Conservation (phyloP, 2,113 vertebrate species). For the Micromys minutus region DNA sequence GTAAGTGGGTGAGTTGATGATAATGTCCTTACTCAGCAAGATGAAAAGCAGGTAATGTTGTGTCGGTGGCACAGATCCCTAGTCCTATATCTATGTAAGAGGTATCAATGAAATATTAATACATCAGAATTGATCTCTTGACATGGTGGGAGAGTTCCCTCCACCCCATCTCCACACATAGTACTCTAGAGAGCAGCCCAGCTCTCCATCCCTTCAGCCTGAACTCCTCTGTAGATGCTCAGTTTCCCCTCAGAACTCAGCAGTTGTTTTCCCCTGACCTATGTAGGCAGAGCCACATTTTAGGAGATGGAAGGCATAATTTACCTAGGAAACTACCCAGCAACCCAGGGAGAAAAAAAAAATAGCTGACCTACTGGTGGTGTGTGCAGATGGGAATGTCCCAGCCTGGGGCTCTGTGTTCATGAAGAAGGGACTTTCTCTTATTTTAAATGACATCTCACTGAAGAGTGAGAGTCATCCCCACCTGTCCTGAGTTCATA, state of each 20-base stretch:
- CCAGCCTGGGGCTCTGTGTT: background rate
- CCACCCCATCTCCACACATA: too few species aligned
- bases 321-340: constrained; percentile 6
- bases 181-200: background rate
- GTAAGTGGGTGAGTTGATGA: background rate
- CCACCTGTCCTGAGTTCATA: background rate
- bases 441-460: background rate
- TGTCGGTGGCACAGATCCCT: background rate
- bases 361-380: constrained; percentile 32
- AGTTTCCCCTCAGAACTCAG: background rate
- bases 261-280: background rate
- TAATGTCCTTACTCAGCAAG: constrained; percentile 3
- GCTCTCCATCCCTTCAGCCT: background rate
- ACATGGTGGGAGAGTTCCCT: background rate
- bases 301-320: background rate
- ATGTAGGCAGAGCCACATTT: background rate
- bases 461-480: background rate
- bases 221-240: background rate
- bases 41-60: background rate
- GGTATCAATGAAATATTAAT: background rate
- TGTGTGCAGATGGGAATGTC: background rate
- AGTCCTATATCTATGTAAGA: background rate
- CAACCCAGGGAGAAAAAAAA: background rate
- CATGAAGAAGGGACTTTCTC: constrained; percentile 38
- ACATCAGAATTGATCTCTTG: background rate